A percentile compares a stretch with the other conserved stretches of the same genome.
Conservation (phyloP, 2,113 vertebrate species). For the Myotis brandtii region DNA sequence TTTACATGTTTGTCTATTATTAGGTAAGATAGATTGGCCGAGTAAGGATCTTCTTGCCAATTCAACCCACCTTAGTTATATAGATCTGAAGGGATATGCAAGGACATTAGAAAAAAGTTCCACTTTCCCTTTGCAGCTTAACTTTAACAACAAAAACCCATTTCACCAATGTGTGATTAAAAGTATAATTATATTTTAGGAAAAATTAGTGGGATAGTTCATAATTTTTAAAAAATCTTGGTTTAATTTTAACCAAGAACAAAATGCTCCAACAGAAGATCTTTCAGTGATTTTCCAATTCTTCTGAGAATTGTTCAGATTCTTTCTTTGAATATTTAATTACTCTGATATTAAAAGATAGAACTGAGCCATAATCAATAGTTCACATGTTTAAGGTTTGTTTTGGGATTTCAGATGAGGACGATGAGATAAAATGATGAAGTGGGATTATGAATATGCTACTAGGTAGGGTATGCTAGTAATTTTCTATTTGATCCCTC, state of each 20-base stretch:
- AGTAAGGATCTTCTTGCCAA: conserved; percentile 38
- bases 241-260: conserved; percentile 67
- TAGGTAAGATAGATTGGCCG: not conserved
- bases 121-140: conserved; percentile 34
- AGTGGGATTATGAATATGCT: not conserved
- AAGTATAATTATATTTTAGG: conserved; percentile 64
- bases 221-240: not conserved
- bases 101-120: not conserved
- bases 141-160: conserved; percentile 21
- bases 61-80: not conserved
- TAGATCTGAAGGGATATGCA: not conserved
- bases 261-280: conserved; percentile 55
- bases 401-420: conserved; percentile 30
- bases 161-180: conserved; percentile 52
- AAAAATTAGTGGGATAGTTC: conserved; percentile 48
- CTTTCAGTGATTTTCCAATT: conserved; percentile 55
- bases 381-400: conserved; percentile 15
- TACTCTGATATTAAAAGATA: conserved; percentile 15
- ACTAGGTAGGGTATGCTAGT: not conserved
- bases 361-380: conserved; percentile 46
- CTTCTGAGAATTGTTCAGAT: conserved; percentile 34
- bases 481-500: not conserved
- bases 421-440: not conserved
- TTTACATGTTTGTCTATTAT: too few species aligned
- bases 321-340: conserved; percentile 51